phyloP scores from a whole-genome alignment of 1,140 invertebrate species.

The Lasioglossum baleicum region DNA sequence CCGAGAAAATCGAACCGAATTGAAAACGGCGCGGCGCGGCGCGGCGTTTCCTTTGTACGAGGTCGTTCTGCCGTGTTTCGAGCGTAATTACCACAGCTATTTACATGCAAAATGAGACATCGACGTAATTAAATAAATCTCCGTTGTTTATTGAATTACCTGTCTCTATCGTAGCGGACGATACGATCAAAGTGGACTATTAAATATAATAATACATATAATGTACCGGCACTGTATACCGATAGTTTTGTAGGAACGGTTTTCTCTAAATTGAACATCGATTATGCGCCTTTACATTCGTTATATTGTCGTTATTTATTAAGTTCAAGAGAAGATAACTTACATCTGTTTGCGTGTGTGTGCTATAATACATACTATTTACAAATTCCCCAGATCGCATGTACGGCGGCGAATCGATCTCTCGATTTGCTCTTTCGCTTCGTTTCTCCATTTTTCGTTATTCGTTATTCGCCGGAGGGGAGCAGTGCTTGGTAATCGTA shows the following conservation, averaged over 20 bases:
- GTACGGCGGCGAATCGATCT: constrained; percentile 25
- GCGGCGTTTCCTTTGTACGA: background rate
- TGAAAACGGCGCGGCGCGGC: too few relatives aligned
- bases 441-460: constrained; percentile 14
- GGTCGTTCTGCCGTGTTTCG: background rate
- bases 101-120: constrained; percentile 23
- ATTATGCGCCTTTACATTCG: constrained; percentile 44
- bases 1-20: background rate
- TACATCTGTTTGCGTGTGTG: constrained; percentile 64
- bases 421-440: background rate
- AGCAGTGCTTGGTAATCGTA: constrained; percentile 26
- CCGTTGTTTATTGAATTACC: constrained; percentile 26
- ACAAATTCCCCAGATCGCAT: constrained; percentile 58
- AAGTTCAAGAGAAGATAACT: constrained; percentile 73
- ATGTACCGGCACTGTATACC: too few relatives aligned
- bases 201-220: background rate
- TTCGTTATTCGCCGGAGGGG: constrained; percentile 22
- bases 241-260: constrained; percentile 35
- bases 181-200: constrained; percentile 6
- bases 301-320: constrained; percentile 78
- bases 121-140: constrained; percentile 6
- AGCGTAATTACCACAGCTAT: constrained; percentile 2
- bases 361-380: constrained; percentile 75
- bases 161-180: constrained; percentile 24
- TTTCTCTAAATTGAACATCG: constrained; percentile 43